phyloP scores from a whole-genome alignment of 2,797 vertebrate species.

The Takifugu ocellatus region DNA sequence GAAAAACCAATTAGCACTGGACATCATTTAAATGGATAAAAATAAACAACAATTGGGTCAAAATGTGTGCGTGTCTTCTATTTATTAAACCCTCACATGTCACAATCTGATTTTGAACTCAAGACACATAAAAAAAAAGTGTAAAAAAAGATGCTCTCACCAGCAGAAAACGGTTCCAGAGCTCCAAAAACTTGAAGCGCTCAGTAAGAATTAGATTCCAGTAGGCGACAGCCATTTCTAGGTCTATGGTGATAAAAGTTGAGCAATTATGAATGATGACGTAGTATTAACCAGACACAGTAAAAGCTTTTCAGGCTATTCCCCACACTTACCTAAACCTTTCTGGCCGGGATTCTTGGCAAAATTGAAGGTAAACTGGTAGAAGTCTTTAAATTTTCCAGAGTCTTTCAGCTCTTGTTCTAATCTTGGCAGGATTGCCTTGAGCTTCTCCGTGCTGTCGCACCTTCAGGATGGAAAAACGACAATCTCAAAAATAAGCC shows the following conservation, averaged over 20 bases:
- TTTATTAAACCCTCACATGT: not conserved
- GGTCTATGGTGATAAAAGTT: conserved; percentile 64
- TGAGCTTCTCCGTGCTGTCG: conserved; percentile 91
- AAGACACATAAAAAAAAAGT: not conserved
- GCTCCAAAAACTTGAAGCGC: conserved; percentile 96
- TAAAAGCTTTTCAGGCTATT: too few relatives aligned
- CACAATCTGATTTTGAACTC: too few relatives aligned
- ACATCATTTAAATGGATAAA: not conserved
- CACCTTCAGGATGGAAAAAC: conserved; percentile 74
- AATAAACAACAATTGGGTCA: not conserved
- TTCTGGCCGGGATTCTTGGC: conserved; percentile 97
- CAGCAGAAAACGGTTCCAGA: conserved; percentile 95
- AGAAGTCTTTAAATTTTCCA: conserved; percentile 93
- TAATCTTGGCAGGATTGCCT: conserved; percentile 85
- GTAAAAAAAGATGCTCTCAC: conserved; percentile 69
- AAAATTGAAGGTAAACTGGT: conserved; percentile 97
- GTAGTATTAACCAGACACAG: not conserved
- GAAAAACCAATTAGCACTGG: not conserved
- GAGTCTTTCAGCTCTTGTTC: conserved; percentile 93
- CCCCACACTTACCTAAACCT: conserved; percentile 84
- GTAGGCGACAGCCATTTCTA: conserved; percentile 96
- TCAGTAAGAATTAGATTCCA: conserved; percentile 95
- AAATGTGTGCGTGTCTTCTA: not conserved
- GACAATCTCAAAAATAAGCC: too few relatives aligned
- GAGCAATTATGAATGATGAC: not conserved